Evolutionary conservation across 2,888 invertebrate genomes (phyloP).

Genomic region (Zaprionus obscuricornis): DNA sequence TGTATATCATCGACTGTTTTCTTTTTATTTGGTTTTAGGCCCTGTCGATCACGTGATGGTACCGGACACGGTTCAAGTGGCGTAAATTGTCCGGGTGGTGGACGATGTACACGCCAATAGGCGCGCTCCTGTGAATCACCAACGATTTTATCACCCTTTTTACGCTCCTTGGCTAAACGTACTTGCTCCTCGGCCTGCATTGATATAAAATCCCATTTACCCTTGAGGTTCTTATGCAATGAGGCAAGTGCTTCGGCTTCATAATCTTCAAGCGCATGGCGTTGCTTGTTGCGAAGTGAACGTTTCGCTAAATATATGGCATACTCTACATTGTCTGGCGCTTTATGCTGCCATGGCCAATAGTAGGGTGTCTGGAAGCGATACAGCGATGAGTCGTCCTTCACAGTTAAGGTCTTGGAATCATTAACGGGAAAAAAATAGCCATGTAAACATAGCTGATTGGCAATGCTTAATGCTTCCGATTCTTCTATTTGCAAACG

Average conservation of each 20-base stretch:
- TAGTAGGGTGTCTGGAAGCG: conserved; percentile 99
- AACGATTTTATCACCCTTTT: conserved; percentile 98
- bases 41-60: conserved; percentile 89
- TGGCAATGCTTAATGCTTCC: conserved; percentile 98
- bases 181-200: conserved; percentile 99
- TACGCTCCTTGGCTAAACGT: conserved; percentile 95
- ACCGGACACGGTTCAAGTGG: conserved; percentile 94
- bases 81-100: conserved; percentile 94
- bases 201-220: conserved; percentile 98
- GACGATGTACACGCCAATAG: conserved; percentile 98
- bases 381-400: conserved; percentile 98
- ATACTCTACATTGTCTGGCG: conserved; percentile 98
- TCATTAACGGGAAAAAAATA: conserved; percentile 99
- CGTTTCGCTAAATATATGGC: conserved; percentile 98
- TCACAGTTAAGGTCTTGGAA: conserved; percentile 94
- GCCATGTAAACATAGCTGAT: conserved; percentile 97
- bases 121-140: conserved; percentile 98
- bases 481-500: conserved; percentile 95
- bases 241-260: conserved; percentile 95
- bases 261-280: conserved; percentile 98
- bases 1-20: conserved; percentile 90
- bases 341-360: conserved; percentile 97
- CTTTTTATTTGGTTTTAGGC: conserved; percentile 88
- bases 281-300: conserved; percentile 96
- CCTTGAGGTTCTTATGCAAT: conserved; percentile 95